Conservation (phyloP, 2,888 invertebrate genomes). For the Clitarchus hookeri region DNA sequence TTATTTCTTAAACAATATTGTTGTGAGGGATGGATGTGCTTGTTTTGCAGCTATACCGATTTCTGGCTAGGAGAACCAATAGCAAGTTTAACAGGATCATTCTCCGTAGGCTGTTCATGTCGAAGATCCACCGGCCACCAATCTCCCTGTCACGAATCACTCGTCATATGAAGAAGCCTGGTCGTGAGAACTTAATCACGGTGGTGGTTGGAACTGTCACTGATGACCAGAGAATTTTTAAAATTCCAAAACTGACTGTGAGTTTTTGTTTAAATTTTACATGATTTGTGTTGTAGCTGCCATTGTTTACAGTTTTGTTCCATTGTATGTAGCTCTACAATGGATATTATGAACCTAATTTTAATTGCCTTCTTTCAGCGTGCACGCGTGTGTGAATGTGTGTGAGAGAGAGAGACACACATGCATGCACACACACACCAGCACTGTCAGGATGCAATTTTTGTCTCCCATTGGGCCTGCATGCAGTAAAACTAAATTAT, state of each 20-base stretch:
- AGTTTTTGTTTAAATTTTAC: slow-evolving; percentile 44
- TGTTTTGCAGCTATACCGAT: slow-evolving; percentile 86
- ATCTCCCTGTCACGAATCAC: slow-evolving; percentile 87
- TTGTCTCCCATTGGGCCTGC: too few relatives aligned
- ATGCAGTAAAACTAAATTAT: too few relatives aligned
- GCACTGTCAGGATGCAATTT: too few relatives aligned
- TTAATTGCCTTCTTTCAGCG: too few relatives aligned
- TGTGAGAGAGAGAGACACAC: too few relatives aligned
- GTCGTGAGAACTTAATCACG: slow-evolving; percentile 83
- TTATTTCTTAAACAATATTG: slow-evolving; percentile 36
- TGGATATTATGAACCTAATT: too few relatives aligned
- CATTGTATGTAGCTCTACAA: too few relatives aligned
- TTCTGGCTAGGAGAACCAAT: slow-evolving; percentile 93
- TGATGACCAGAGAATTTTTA: slow-evolving; percentile 89
- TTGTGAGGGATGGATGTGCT: slow-evolving; percentile 3
- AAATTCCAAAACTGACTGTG: slow-evolving; percentile 87
- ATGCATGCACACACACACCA: too few relatives aligned
- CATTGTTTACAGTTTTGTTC: too few relatives aligned
- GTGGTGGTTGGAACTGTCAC: slow-evolving; percentile 96
- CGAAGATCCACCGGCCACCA: slow-evolving; percentile 92
- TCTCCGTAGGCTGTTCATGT: slow-evolving; percentile 95
- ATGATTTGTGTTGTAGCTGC: too few relatives aligned
- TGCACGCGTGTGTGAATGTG: too few relatives aligned
- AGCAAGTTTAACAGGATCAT: slow-evolving; percentile 97
- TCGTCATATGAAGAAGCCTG: slow-evolving; percentile 85